phyloP scores from a whole-genome alignment of 2,113 vertebrate genomes.

The Cavia aperea region DNA sequence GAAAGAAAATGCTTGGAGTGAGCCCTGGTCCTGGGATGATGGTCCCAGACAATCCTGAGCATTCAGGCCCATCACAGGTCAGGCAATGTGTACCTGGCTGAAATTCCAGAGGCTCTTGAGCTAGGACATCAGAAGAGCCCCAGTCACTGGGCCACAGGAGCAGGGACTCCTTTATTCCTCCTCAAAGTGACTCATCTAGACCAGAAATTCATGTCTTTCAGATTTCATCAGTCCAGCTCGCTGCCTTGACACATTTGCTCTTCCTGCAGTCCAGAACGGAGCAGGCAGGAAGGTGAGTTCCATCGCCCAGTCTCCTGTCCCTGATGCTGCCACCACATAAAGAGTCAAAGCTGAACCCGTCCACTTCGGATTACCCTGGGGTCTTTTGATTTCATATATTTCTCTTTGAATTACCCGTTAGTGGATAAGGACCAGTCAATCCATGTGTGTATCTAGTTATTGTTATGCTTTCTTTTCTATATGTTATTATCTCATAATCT shows the following conservation, averaged over 20 bases:
- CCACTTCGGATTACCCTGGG: neutral
- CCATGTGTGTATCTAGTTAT: neutral
- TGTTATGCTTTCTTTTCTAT: neutral
- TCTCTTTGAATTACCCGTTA: neutral
- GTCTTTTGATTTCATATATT: constrained; percentile 7
- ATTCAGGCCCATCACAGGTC: too few species aligned
- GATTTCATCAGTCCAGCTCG: neutral
- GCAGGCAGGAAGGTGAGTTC: neutral
- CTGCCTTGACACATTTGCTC: neutral
- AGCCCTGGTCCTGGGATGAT: neutral
- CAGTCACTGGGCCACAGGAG: neutral
- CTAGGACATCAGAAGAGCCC: neutral
- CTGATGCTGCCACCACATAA: neutral
- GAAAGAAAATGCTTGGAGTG: neutral
- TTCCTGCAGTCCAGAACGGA: neutral
- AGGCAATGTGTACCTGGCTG: accelerated
- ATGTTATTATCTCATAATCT: neutral
- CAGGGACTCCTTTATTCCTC: neutral
- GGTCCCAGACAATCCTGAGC: neutral
- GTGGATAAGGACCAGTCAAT: neutral
- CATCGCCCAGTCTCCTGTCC: neutral
- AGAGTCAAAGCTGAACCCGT: neutral
- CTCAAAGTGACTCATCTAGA: neutral
- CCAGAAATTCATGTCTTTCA: neutral
- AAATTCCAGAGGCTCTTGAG: neutral